Evolutionary conservation across 1,140 invertebrate species (phyloP).

Genomic region (Brachionus koreanus): DNA sequence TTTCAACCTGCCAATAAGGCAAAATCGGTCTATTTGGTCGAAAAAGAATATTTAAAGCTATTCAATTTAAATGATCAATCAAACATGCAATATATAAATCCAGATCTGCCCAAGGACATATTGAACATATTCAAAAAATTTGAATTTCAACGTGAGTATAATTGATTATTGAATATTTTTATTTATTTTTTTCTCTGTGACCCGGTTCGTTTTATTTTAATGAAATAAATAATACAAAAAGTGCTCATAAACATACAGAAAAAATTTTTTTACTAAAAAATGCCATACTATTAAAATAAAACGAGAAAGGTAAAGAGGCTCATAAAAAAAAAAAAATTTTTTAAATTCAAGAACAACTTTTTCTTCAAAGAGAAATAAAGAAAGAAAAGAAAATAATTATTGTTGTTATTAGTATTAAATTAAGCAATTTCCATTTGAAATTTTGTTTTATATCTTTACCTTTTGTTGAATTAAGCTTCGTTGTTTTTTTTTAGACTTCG

Average conservation of each 20-base stretch:
- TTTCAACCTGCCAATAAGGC: constrained; percentile 37
- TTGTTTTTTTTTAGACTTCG: background rate
- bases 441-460: background rate
- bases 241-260: background rate
- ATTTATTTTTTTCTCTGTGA: background rate
- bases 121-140: constrained; percentile 20
- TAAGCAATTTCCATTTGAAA: constrained; percentile 5
- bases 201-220: background rate
- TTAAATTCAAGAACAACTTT: background rate
- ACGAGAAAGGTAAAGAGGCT: background rate
- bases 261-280: background rate
- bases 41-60: constrained; percentile 35
- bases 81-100: constrained; percentile 35
- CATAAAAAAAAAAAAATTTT: background rate
- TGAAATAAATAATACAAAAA: background rate
- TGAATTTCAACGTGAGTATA: constrained; percentile 40
- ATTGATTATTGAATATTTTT: background rate
- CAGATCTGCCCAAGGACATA: constrained; percentile 36
- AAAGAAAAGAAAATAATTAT: background rate
- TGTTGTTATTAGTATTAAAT: constrained; percentile 28
- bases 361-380: background rate
- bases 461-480: background rate
- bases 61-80: constrained; percentile 21
- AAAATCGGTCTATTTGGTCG: constrained; percentile 16
- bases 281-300: constrained; percentile 1